Base-by-base conservation (phyloP, 53 echinoderm and acorn worm genomes). In the Echinometra lucunter region DNA sequence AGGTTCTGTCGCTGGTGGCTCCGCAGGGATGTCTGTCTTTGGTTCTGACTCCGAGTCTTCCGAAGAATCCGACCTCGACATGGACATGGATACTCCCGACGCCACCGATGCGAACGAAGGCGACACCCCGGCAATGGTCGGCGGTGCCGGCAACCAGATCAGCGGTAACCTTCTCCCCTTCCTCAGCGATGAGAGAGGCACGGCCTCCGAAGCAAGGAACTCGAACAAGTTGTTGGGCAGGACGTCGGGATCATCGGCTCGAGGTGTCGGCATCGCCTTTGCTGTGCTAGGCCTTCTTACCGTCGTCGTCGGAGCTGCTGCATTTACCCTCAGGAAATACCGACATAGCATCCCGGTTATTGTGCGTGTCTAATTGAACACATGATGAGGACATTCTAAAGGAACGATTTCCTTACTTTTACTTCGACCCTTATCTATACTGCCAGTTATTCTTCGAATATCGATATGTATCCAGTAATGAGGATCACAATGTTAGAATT, bases 231-330 rank as follows among this genome's bases (percentile, higher is more conserved):
- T 88, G 56, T 40, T 90, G 66, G 37, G 37, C 23, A 90, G 90
- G 40, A 90, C 32, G 18, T 7, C 90, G 21, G 63, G 90, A 60
- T 44, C 69, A 12, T 92, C 92, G 2, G 74, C 42, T 3, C 11
- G 44, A 45, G 74, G 92, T 40, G 92, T 92, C 32, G 92, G 92
- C 28, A 72, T 92, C n/a, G 92, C 92, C 45, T 67, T 92, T 49
- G 53, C 15, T 45, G 92, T 92, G 25, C 45, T 92, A 27, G 74
- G 69, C 3, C 92, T 92, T 11, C 49, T 92, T 28, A 45, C 49
- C 10, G 74, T 92, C 44, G 92, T 30, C 27, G 53, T 92, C 10
- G 92, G 37, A 27, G 92, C 69, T 11, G 72, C 92, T 70, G 69
- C 56, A 34, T 44, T 69, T 45, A 35, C 74, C 28, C 32, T 92